phyloP scores from a whole-genome alignment of 2,888 invertebrate species.

The Herminia tarsipennalis region DNA sequence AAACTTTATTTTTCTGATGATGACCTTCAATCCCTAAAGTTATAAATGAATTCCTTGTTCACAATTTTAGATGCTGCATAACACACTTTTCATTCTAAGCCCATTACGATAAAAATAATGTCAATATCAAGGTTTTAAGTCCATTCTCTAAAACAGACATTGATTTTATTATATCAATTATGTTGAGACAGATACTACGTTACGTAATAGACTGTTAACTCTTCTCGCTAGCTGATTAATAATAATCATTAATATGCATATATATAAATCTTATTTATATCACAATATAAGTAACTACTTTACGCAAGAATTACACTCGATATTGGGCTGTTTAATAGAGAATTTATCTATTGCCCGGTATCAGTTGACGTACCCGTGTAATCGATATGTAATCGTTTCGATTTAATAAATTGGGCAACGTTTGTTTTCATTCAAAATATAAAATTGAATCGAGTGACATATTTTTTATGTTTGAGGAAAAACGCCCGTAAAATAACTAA shows the following conservation, averaged over 20 bases:
- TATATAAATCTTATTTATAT: conserved; percentile 25
- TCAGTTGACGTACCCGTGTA: conserved; percentile 35
- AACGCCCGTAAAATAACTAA: background rate
- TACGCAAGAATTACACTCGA: conserved; percentile 27
- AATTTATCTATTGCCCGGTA: conserved; percentile 29
- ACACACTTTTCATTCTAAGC: no score
- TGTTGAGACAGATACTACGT: background rate
- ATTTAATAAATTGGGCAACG: conserved; percentile 37
- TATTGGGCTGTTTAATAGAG: conserved; percentile 33
- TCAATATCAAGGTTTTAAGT: no score
- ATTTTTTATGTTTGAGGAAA: background rate
- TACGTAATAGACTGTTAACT: background rate
- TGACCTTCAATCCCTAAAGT: no score
- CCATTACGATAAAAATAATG: no score
- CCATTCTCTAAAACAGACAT: background rate
- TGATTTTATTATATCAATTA: background rate
- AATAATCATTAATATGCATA: conserved; percentile 28
- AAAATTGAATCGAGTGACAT: conserved; percentile 13
- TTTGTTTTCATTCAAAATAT: conserved; percentile 32
- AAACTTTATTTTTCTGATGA: no score
- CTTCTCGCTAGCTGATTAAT: conserved; percentile 13
- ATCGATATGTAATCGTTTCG: conserved; percentile 42
- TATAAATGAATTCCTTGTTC: no score
- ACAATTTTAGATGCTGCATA: no score
- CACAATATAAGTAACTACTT: conserved; percentile 18